Evolutionary conservation across 1,140 invertebrate genomes (phyloP).

Genomic region (Eufriesea mexicana): DNA sequence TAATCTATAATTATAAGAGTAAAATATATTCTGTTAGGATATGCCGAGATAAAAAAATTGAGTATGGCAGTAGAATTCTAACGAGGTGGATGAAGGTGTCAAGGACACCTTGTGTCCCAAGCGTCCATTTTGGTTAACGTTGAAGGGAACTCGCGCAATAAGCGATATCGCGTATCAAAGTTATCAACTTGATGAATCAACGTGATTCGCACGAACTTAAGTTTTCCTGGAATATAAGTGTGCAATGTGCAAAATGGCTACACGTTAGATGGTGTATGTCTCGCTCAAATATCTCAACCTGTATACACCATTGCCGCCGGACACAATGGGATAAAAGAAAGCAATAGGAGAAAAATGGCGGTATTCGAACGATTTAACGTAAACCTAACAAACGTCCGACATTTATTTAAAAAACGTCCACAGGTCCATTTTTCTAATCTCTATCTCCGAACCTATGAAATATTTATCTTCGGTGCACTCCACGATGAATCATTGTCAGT

Average conservation of each 20-base stretch:
- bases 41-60: neutral
- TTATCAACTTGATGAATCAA: too few species aligned
- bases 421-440: neutral
- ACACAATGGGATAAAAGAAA: neutral
- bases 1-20: neutral
- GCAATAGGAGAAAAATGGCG: neutral
- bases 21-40: neutral
- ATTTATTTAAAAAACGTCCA: neutral
- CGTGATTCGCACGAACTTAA: neutral
- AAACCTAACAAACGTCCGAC: neutral
- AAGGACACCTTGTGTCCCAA: neutral
- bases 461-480: neutral
- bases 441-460: neutral
- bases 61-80: neutral
- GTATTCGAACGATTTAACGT: neutral
- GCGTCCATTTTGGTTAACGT: neutral
- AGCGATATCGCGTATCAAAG: neutral
- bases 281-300: too few species aligned
- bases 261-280: neutral
- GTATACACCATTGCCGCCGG: neutral
- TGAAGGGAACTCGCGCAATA: neutral
- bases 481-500: neutral
- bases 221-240: neutral
- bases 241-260: neutral
- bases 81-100: conserved; percentile 1